Evolutionary conservation across 2,888 invertebrate species (phyloP), one percentile per base, ranked within the genome.

Genomic region (Euspilapteryx auroguttella): DNA sequence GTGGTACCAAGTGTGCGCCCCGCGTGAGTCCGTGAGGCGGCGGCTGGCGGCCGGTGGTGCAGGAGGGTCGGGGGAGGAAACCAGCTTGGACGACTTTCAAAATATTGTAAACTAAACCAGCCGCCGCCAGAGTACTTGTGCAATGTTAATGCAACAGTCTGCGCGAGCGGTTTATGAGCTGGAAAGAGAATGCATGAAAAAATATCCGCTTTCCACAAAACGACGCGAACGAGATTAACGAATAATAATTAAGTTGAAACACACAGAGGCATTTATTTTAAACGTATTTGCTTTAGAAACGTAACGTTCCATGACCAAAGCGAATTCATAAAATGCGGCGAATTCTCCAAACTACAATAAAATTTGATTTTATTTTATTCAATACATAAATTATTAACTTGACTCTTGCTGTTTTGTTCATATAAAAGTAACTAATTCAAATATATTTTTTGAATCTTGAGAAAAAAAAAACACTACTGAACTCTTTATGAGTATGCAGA

Each of bases 1-100:
- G n/a, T n/a, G n/a, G n/a, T 51, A 45, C 47, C 43, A 43, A 50
- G 45, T 45, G 40, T 34, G 37, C 37, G 34, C 32, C 30, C 27
- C 32, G 32, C 34, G 29, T 29, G 24, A 30, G 34, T 33, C 34
- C 30, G 34, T 31, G 32, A 30, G 24, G 29, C 28, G 35, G 27
- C 31, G 12, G 7, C 8, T 13, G 9, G 14, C 14, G 24, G 14
- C 9, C 14, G 24, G 14, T 8, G 13, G 24, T 8, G 24, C 9
- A 3, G 22, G 4, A 30, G 31, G 31, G 26, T 28, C 30, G 34
- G 27, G 33, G 8, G 5, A 5, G 5, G 5, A 17, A 32, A 28
- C 28, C 27, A 25, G 32, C 33, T 32, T 29, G 31, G 27, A 42
- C 41, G 44, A 41, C 41, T 42, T 47, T 42, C 40, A 41, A 40